Percentiles rank a stretch among this genome's conserved stretches.
phyloP scores from a whole-genome alignment of 1,140 invertebrate genomes.

The Eciton burchellii region DNA sequence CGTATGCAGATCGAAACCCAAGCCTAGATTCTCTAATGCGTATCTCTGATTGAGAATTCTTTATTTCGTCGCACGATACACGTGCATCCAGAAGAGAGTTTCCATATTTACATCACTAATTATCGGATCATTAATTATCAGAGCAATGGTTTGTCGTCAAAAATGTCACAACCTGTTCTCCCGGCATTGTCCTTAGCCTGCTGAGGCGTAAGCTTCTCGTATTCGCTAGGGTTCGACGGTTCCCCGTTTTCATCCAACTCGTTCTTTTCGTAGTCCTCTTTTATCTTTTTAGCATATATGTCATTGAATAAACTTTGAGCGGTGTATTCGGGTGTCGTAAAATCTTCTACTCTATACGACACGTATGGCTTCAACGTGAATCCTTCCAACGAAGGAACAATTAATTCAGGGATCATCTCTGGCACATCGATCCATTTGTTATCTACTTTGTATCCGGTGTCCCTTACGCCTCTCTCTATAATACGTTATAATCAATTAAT shows the following conservation, averaged over 20 bases:
- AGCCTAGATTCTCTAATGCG: neutral
- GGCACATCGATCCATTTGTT: constrained; percentile 89
- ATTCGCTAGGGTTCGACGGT: constrained; percentile 89
- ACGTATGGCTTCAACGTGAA: constrained; percentile 96
- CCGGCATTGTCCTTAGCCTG: constrained; percentile 89
- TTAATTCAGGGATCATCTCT: constrained; percentile 97
- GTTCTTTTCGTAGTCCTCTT: constrained; percentile 90
- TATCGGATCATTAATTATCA: constrained; percentile 30
- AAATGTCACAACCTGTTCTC: constrained; percentile 93
- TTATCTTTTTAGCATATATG: constrained; percentile 93
- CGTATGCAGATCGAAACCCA: constrained; percentile 62
- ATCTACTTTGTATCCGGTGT: constrained; percentile 86
- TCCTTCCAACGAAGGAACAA: constrained; percentile 94
- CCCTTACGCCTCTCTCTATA: constrained; percentile 88
- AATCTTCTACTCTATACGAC: constrained; percentile 91
- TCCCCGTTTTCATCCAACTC: constrained; percentile 90
- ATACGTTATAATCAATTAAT: constrained; percentile 27
- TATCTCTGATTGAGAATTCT: constrained; percentile 1
- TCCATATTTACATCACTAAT: constrained; percentile 43
- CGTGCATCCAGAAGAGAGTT: neutral
- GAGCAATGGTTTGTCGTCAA: constrained; percentile 76
- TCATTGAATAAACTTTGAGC: constrained; percentile 94
- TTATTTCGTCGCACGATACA: neutral
- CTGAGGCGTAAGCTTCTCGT: constrained; percentile 90
- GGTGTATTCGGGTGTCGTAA: constrained; percentile 93